These are phyloP conservation scores for Trachurus trachurus DNA, from an alignment of 2,797 vertebrate species.

Conservation along the genomic window DNA sequence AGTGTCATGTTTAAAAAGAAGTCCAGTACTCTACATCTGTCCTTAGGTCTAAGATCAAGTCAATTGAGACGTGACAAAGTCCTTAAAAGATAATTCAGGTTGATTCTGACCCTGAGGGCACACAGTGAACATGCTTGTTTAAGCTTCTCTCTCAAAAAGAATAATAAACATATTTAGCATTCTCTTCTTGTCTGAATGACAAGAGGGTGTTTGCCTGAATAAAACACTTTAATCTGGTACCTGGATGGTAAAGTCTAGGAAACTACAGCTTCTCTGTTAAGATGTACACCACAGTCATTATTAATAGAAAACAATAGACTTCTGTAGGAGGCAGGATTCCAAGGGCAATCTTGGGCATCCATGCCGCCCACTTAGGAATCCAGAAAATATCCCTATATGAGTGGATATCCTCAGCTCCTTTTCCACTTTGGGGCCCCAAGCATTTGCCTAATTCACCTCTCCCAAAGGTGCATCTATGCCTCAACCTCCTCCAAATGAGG, in stretches of 20 bases:
- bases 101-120: slow-evolving; percentile 18
- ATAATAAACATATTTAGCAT: neutral
- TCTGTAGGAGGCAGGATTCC: neutral
- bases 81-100: slow-evolving; percentile 29
- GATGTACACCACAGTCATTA: neutral
- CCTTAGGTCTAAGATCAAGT: slow-evolving; percentile 3
- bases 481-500: neutral
- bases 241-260: neutral
- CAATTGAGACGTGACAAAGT: slow-evolving; percentile 20
- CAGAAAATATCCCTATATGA: no score
- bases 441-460: no score
- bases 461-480: neutral
- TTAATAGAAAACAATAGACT: neutral
- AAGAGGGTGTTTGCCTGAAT: neutral
- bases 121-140: slow-evolving; percentile 17
- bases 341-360: no score
- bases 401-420: no score
- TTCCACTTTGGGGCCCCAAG: no score
- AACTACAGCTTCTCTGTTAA: neutral
- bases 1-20: neutral
- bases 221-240: neutral
- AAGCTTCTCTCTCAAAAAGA: no score
- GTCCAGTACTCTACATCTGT: neutral
- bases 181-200: neutral
- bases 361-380: no score